These are phyloP conservation scores for Peromyscus attwateri DNA, from an alignment of 2,797 vertebrate genomes.

Conservation along the genomic window DNA sequence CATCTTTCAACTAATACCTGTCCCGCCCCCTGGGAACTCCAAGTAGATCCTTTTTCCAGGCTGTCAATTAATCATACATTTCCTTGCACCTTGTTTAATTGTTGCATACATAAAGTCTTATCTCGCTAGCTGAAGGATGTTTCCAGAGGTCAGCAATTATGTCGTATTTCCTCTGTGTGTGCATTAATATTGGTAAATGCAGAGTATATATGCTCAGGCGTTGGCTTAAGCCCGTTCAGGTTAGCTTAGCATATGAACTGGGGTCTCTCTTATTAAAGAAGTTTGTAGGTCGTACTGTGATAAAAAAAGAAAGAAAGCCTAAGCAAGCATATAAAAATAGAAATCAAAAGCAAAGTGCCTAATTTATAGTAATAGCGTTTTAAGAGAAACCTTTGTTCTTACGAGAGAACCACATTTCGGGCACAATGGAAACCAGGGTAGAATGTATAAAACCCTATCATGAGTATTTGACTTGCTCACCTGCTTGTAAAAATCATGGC, in stretches of 20 bases:
- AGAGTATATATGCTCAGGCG: not conserved
- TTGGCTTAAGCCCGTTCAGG: not conserved
- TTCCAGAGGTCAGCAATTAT: slow-evolving; percentile 6
- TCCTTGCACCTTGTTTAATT: slow-evolving; percentile 9
- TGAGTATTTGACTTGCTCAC: not conserved
- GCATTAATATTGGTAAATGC: not conserved
- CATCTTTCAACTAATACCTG: not conserved
- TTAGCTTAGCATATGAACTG: not conserved
- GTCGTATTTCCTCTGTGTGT: not conserved
- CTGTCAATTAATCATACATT: slow-evolving; percentile 4
- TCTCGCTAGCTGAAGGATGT: slow-evolving; percentile 1
- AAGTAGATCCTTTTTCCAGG: not conserved
- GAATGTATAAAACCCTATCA: not conserved
- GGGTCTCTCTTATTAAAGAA: not conserved
- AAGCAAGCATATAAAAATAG: not conserved
- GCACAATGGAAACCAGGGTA: not conserved
- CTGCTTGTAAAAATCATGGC: not conserved
- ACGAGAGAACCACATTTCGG: not conserved
- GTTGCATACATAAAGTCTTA: not conserved
- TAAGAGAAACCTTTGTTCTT: not conserved
- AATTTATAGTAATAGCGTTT: not conserved
- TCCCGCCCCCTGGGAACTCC: not conserved
- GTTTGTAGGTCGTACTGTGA: not conserved
- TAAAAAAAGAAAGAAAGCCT: slow-evolving; percentile 17
- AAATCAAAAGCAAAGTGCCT: slow-evolving; percentile 42